Conservation (phyloP, 1,140 invertebrate species). For the Drosophila azteca region DNA sequence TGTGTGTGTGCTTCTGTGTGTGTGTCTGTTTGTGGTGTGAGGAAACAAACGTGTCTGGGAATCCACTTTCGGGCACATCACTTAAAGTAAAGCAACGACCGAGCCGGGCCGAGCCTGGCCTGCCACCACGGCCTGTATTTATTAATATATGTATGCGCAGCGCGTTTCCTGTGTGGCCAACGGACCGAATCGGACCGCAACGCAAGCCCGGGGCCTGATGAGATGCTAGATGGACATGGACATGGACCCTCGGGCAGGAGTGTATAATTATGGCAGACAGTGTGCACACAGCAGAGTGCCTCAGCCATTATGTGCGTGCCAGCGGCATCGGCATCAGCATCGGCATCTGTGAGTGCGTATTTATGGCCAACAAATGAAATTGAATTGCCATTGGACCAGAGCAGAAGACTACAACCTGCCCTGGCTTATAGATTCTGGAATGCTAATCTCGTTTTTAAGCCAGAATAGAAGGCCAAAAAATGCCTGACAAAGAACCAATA, state of each 20-base stretch:
- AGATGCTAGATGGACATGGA: slow-evolving; percentile 32
- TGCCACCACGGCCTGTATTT: slow-evolving; percentile 38
- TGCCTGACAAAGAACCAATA: slow-evolving; percentile 36
- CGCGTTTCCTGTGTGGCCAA: slow-evolving; percentile 59
- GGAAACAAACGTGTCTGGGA: slow-evolving; percentile 72
- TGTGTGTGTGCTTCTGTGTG: background rate
- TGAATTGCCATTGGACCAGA: background rate
- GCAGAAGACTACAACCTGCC: background rate
- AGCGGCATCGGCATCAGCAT: too few species aligned
- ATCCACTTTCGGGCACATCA: slow-evolving; percentile 48
- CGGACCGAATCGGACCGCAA: slow-evolving; percentile 19
- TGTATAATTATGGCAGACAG: slow-evolving; percentile 33
- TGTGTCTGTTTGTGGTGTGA: background rate
- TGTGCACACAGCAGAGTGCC: too few species aligned
- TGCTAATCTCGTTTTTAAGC: slow-evolving; percentile 37
- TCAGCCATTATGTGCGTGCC: too few species aligned
- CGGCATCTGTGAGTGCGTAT: background rate
- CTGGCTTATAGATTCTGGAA: slow-evolving; percentile 4
- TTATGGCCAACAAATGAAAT: slow-evolving; percentile 20
- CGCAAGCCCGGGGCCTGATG: background rate
- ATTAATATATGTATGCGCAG: slow-evolving; percentile 77
- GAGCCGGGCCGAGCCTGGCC: too few species aligned
- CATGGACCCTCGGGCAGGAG: slow-evolving; percentile 21
- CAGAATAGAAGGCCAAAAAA: slow-evolving; percentile 28
- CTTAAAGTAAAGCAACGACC: slow-evolving; percentile 17